Conservation (phyloP, 1,140 invertebrate species). For the Mactra quadrangularis region DNA sequence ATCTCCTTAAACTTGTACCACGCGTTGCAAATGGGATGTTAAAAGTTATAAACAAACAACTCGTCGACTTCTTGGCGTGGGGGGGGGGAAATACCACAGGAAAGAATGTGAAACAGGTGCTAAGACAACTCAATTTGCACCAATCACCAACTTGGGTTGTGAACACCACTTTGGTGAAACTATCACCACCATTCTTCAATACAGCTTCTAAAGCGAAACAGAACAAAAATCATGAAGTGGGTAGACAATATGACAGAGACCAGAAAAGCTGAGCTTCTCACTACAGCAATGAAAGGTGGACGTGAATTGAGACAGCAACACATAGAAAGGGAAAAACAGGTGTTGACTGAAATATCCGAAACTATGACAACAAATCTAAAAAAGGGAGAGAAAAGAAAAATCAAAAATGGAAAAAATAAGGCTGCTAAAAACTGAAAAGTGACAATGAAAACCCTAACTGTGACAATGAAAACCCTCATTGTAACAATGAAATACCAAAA, state of each 20-base stretch:
- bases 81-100: too few species aligned
- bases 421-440: too few species aligned
- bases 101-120: too few species aligned
- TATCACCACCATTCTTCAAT: conserved; percentile 7
- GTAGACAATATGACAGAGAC: background rate
- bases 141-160: background rate
- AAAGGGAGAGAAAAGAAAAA: too few species aligned
- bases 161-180: conserved; percentile 16
- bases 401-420: too few species aligned
- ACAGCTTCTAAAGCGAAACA: background rate
- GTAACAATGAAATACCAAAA: background rate
- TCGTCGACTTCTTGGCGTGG: too few species aligned
- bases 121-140: too few species aligned
- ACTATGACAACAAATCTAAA: background rate
- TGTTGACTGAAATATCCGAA: background rate
- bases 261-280: background rate
- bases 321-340: background rate
- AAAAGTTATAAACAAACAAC: too few species aligned
- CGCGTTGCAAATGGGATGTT: too few species aligned
- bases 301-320: background rate
- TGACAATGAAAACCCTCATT: background rate
- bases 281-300: background rate
- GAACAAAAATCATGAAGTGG: background rate
- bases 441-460: background rate
- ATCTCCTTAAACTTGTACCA: too few species aligned